Conservation (phyloP, 2,888 invertebrate genomes). For the Agriopis aurantiaria region DNA sequence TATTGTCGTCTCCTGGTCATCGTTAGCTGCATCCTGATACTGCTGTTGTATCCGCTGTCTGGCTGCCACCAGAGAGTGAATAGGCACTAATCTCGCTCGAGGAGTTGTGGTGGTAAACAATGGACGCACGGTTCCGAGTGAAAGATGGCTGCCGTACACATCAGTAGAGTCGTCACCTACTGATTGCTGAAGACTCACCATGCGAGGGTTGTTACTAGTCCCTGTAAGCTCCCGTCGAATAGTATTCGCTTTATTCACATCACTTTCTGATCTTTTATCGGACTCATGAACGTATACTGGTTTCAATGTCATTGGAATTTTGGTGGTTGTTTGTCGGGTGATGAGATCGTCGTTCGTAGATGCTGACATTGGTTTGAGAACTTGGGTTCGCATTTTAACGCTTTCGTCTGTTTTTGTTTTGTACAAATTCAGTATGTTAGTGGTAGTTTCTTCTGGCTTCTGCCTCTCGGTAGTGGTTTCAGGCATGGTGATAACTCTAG, state of each 20-base stretch:
- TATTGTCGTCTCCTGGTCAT: slow-evolving; percentile 78
- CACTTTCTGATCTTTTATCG: slow-evolving; percentile 75
- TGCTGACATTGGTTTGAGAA: slow-evolving; percentile 70
- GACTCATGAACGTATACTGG: slow-evolving; percentile 83
- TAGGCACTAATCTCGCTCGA: slow-evolving; percentile 85
- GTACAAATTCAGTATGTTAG: slow-evolving; percentile 70
- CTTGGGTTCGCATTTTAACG: slow-evolving; percentile 68
- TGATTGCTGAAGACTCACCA: slow-evolving; percentile 86
- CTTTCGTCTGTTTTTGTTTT: slow-evolving; percentile 69
- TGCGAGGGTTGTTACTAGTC: slow-evolving; percentile 85
- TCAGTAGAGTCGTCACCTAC: slow-evolving; percentile 89
- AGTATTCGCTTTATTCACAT: slow-evolving; percentile 83
- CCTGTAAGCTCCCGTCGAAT: slow-evolving; percentile 88
- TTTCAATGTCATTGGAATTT: slow-evolving; percentile 76
- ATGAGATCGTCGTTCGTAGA: slow-evolving; percentile 69
- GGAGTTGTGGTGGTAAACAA: slow-evolving; percentile 89
- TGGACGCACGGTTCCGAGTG: slow-evolving; percentile 88
- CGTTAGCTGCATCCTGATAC: slow-evolving; percentile 69
- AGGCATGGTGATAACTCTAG: slow-evolving; percentile 65
- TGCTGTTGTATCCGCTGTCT: slow-evolving; percentile 81
- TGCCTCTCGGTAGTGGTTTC: slow-evolving; percentile 68
- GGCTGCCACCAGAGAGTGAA: slow-evolving; percentile 80
- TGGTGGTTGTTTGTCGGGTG: slow-evolving; percentile 77
- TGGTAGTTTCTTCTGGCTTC: slow-evolving; percentile 68
- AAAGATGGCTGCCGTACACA: slow-evolving; percentile 89